Evolutionary conservation across 2,888 invertebrate genomes (phyloP).

Genomic region (Hirtodrosophila confusa): DNA sequence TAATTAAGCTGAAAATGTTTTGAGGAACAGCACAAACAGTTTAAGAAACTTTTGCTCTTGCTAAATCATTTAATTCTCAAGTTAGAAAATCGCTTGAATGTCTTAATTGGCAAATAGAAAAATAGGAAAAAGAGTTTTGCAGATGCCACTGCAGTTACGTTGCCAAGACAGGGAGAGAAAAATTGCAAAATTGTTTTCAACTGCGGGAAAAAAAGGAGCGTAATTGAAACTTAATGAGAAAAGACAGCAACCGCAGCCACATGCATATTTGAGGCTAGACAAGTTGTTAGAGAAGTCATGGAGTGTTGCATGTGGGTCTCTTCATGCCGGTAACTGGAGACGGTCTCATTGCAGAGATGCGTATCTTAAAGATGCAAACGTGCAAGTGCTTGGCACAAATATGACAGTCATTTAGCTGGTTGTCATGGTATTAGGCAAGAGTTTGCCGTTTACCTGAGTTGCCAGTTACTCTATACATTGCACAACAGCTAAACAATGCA

Average conservation of each 20-base stretch:
- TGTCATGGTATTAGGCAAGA: slow-evolving; percentile 44
- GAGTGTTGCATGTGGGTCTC: slow-evolving; percentile 12
- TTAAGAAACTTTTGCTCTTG: slow-evolving; percentile 19
- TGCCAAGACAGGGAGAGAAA: slow-evolving; percentile 19
- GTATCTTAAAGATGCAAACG: slow-evolving; percentile 50
- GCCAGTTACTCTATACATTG: slow-evolving; percentile 44
- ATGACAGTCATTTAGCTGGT: slow-evolving; percentile 51
- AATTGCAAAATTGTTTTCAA: slow-evolving; percentile 40
- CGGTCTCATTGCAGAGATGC: slow-evolving; percentile 39
- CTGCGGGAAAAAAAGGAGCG: slow-evolving; percentile 30
- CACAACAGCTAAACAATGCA: slow-evolving; percentile 32
- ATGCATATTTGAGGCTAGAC: slow-evolving; percentile 54
- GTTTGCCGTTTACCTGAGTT: slow-evolving; percentile 21
- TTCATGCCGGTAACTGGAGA: slow-evolving; percentile 21
- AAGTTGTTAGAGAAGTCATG: slow-evolving; percentile 19
- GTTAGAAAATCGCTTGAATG: slow-evolving; percentile 48
- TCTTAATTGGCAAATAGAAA: slow-evolving; percentile 54
- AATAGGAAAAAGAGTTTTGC: slow-evolving; percentile 29
- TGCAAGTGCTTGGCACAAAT: slow-evolving; percentile 38
- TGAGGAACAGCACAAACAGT: not conserved
- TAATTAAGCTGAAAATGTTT: slow-evolving; percentile 9
- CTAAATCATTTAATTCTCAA: slow-evolving; percentile 45
- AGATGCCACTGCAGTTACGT: slow-evolving; percentile 35
- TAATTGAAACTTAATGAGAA: slow-evolving; percentile 77
- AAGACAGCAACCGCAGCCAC: slow-evolving; percentile 39